These are phyloP conservation scores for Calyptommatus sinebrachiatus DNA, from an alignment of 2,113 vertebrate genomes.

Conservation along the genomic window DNA sequence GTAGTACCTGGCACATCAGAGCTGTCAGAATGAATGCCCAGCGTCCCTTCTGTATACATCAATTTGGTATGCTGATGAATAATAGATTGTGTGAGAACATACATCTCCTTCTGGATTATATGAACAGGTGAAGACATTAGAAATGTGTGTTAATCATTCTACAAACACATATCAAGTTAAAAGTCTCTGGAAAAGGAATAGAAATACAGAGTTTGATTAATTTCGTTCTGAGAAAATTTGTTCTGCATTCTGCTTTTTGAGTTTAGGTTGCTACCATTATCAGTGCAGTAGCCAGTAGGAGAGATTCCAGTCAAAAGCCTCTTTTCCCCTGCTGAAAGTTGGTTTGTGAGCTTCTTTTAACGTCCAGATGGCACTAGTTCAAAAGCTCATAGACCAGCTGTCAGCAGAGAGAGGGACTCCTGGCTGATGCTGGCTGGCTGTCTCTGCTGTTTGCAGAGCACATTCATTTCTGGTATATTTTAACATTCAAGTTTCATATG, in stretches of 20 bases:
- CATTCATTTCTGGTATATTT: neutral
- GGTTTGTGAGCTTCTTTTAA: too few species aligned
- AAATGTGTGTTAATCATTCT: conserved; percentile 8
- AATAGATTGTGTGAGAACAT: conserved; percentile 3
- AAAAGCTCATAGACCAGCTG: too few species aligned
- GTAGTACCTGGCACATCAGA: conserved; percentile 16
- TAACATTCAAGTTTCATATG: neutral
- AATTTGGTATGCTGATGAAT: neutral
- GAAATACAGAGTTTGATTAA: neutral
- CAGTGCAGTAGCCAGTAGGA: too few species aligned
- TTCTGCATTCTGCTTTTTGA: neutral
- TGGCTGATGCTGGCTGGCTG: too few species aligned
- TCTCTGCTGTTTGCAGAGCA: neutral
- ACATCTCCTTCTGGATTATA: conserved; percentile 19
- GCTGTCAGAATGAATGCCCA: conserved; percentile 7
- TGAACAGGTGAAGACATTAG: conserved; percentile 24
- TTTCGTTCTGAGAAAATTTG: neutral
- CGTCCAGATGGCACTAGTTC: too few species aligned
- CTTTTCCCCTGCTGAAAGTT: too few species aligned
- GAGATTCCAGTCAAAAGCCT: too few species aligned
- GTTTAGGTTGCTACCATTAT: too few species aligned
- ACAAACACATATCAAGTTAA: conserved; percentile 6
- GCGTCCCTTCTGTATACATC: neutral
- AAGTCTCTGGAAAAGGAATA: neutral
- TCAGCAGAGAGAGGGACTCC: too few species aligned